These are phyloP conservation scores for Nemopilema nomurai DNA, from an alignment of 30 jellyfish, hydroid and myxozoan species.

Conservation along the genomic window DNA sequence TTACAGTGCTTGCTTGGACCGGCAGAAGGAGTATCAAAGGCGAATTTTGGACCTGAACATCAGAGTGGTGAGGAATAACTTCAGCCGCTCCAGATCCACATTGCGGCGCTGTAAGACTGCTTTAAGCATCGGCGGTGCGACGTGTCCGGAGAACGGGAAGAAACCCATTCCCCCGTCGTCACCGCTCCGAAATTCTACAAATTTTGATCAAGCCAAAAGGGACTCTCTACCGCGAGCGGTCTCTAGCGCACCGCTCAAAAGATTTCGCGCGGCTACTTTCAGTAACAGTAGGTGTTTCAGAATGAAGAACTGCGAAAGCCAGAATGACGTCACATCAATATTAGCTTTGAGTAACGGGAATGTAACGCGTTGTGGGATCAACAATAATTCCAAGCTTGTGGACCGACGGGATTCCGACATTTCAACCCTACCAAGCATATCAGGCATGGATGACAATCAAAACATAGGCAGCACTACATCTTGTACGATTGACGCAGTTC, in stretches of 20 bases:
- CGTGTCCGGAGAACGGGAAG: not conserved
- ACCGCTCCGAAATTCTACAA: not conserved
- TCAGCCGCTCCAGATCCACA: not conserved
- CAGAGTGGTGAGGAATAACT: conserved; percentile 19
- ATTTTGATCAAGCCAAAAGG: not conserved
- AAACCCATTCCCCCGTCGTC: not conserved
- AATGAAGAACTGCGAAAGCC: not conserved
- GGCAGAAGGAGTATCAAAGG: conserved; percentile 21
- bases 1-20: not conserved
- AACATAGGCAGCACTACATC: not conserved
- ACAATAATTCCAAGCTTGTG: not conserved
- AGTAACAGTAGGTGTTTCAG: not conserved
- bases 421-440: not conserved
- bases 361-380: not conserved
- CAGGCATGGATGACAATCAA: not conserved
- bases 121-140: not conserved
- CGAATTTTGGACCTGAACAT: conserved; percentile 17
- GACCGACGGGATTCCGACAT: not conserved
- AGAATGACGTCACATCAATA: not conserved
- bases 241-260: not conserved
- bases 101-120: conserved; percentile 3
- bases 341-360: not conserved
- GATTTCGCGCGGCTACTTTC: not conserved
- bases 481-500: not conserved
- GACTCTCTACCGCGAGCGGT: not conserved